A percentile compares a stretch with the other conserved stretches of the same genome.
These are phyloP conservation scores for Zaprionus gabonicus DNA, from an alignment of 1,140 invertebrate species.

Conservation along the genomic window DNA sequence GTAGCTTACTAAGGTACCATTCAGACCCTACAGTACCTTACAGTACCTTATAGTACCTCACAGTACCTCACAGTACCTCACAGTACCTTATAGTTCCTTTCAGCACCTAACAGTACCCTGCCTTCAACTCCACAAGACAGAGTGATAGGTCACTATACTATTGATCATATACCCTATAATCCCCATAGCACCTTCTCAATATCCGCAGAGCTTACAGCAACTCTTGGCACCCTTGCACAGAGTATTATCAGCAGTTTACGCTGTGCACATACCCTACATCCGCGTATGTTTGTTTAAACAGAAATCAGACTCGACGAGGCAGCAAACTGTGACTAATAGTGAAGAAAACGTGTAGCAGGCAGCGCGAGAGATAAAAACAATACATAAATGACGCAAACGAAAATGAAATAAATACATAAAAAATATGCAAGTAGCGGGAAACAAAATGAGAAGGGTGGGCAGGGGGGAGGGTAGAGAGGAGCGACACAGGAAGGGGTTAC, in stretches of 20 bases:
- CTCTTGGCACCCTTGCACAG: neutral
- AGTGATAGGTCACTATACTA: no score
- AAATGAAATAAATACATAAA: constrained; percentile 59
- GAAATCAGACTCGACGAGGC: neutral
- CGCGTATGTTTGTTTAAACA: constrained; percentile 30
- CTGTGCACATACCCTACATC: constrained; percentile 9
- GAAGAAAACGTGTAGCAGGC: constrained; percentile 38
- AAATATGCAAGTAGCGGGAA: constrained; percentile 25
- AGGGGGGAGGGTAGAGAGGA: neutral
- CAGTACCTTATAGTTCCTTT: no score
- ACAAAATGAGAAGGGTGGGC: neutral
- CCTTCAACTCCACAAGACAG: no score
- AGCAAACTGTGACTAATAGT: constrained; percentile 47
- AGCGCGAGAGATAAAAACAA: constrained; percentile 38
- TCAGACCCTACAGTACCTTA: no score
- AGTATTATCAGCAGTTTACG: neutral
- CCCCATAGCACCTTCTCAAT: no score
- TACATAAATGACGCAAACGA: constrained; percentile 38
- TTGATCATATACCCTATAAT: no score
- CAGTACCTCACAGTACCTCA: no score
- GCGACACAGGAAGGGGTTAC: neutral
- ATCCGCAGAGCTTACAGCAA: no score
- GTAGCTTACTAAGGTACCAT: no score
- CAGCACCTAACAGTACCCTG: no score
- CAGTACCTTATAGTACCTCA: no score